These are phyloP conservation scores for Drosophila mayri DNA, from an alignment of 1,140 invertebrate genomes.

Conservation along the genomic window DNA sequence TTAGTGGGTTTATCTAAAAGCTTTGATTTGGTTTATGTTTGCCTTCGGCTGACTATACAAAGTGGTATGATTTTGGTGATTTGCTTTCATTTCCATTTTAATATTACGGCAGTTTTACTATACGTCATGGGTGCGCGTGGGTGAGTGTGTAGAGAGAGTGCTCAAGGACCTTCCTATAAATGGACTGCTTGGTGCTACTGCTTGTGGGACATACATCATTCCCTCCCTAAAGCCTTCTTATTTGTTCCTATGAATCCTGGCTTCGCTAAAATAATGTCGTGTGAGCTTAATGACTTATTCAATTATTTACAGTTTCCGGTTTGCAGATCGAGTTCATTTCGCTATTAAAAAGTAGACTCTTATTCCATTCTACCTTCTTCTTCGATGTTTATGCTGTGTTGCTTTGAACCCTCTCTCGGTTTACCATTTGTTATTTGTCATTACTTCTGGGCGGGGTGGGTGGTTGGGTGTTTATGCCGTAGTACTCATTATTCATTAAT, in stretches of 20 bases:
- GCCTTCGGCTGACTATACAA: constrained; percentile 48
- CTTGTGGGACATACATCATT: constrained; percentile 6
- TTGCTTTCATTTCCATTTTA: constrained; percentile 36
- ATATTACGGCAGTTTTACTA: constrained; percentile 77
- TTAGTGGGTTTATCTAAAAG: constrained; percentile 49
- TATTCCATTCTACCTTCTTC: constrained; percentile 15
- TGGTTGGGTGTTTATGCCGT: constrained; percentile 22
- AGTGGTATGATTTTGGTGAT: constrained; percentile 12
- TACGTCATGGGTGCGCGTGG: constrained; percentile 20
- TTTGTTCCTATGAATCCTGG: background rate
- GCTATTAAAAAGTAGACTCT: constrained; percentile 38
- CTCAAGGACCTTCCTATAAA: constrained; percentile 2
- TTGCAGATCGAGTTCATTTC: constrained; percentile 25
- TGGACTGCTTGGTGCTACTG: constrained; percentile 14
- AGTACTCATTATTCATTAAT: constrained; percentile 28
- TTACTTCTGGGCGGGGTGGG: constrained; percentile 5
- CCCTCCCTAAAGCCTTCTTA: no score
- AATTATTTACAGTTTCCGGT: constrained; percentile 40
- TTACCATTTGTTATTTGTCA: constrained; percentile 31
- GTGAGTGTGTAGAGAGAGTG: constrained; percentile 1
- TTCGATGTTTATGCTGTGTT: constrained; percentile 46
- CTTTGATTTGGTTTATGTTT: background rate
- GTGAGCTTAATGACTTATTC: constrained; percentile 26
- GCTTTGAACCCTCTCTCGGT: constrained; percentile 24
- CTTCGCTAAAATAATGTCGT: constrained; percentile 9